Base-by-base conservation (phyloP, 2,113 vertebrate genomes). In the Trachemys scripta region DNA sequence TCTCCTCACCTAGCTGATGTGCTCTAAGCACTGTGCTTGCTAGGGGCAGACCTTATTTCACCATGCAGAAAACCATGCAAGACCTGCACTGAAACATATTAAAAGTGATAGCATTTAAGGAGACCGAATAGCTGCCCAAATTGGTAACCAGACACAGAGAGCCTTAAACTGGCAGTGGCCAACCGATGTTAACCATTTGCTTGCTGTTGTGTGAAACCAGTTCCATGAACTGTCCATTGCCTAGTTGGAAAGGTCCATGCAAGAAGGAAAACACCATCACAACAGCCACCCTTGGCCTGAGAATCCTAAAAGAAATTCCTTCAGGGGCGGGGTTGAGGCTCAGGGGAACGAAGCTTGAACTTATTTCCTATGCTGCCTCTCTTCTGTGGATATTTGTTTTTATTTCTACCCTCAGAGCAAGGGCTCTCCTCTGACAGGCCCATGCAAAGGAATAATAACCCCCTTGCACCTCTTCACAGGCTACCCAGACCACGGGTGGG, bases 31-130 rank as follows among this genome's bases (percentile, higher is more conserved):
- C 84, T 76, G 89, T 88, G 81, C 56, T 91, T 91, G 81, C 81
- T 92, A 80, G 93, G 3, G 13, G 92, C 2, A 80, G 90, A 92
- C 83, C 90, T 91, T 85, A 27, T 35, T 93, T 88, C 92, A 91
- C 79, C 92, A 94, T 92, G 85, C 90, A 96, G 93, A 85, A 96
- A 96, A 93, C 87, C 75, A 10, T 89, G 95, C 91, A 80, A 92
- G 80, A 93, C 95, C 38, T 93, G 90, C 83, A 95, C 57, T 47
- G 89, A 95, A 96, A 94, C 94, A 94, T 96, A 93, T 94, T 90
- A 0, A 0, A 92, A 90, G 91, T 93, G 87, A 91, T 94, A 94
- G 90, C 89, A 4, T 1, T 51, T 85, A 72, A 25, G 89, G 90
- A 93, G 81, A 2, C 85, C 94, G 85, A 75, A 91, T 65, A 95